A percentile compares a stretch with the other conserved stretches of the same genome.
phyloP scores from a whole-genome alignment of 2,888 invertebrate genomes.

The Dorcus parallelipipedus region DNA sequence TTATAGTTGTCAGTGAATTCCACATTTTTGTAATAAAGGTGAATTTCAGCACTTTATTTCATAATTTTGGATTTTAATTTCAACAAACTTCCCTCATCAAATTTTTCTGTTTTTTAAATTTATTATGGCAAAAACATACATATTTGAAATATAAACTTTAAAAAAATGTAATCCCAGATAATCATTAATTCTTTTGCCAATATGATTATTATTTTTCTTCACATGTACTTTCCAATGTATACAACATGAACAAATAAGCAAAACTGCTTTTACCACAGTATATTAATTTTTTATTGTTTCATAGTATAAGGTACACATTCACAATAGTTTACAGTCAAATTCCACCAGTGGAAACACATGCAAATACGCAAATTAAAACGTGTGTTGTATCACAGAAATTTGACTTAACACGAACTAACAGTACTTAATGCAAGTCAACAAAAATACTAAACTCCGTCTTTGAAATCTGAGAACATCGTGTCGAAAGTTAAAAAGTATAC shows the following conservation, averaged over 20 bases:
- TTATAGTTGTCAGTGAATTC: no score
- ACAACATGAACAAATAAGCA: neutral
- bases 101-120: no score
- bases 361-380: slow-evolving; percentile 12
- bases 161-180: no score
- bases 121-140: no score
- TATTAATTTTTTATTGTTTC: neutral
- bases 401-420: slow-evolving; percentile 33
- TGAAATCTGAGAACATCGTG: neutral
- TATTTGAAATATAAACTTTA: no score
- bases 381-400: slow-evolving; percentile 37
- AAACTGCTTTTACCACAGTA: neutral
- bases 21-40: no score
- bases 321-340: slow-evolving; percentile 16
- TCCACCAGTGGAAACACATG: slow-evolving; percentile 20
- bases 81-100: no score
- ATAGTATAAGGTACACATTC: slow-evolving; percentile 10
- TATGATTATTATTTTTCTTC: no score
- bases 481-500: neutral
- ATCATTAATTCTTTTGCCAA: no score
- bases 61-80: no score
- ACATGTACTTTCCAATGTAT: no score
- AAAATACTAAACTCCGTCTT: neutral
- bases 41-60: no score
- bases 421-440: slow-evolving; percentile 10